Evolutionary conservation across 2,888 invertebrate species (phyloP).

Genomic region (Brenthis hecate): DNA sequence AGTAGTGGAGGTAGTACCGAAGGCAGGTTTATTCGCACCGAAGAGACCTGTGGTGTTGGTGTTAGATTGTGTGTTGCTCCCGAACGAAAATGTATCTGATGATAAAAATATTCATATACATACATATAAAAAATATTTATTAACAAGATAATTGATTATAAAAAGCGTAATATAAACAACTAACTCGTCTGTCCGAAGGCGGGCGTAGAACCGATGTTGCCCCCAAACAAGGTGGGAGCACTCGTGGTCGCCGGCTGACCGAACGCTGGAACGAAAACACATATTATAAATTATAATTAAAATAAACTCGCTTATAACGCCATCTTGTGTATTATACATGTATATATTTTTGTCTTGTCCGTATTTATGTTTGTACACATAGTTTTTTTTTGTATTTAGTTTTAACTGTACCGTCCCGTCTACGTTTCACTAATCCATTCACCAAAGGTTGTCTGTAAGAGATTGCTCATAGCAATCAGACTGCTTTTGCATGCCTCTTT

Average conservation of each 20-base stretch:
- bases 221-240: conserved; percentile 84
- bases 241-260: conserved; percentile 80
- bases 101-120: neutral
- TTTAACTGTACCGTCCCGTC: no score
- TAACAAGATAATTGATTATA: neutral
- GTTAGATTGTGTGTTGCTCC: conserved; percentile 54
- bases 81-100: conserved; percentile 67
- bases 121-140: no score
- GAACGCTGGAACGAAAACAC: conserved; percentile 56
- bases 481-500: no score
- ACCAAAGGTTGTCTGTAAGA: no score
- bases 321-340: no score
- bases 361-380: no score
- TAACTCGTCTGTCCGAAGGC: conserved; percentile 81
- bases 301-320: no score
- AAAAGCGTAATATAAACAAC: conserved; percentile 37
- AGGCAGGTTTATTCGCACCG: conserved; percentile 78
- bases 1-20: conserved; percentile 65
- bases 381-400: no score
- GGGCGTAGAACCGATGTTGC: conserved; percentile 76
- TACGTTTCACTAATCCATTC: no score
- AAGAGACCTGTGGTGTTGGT: conserved; percentile 67
- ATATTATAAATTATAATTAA: neutral
- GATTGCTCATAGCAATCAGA: no score
- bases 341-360: no score